Percentiles rank a stretch among this genome's conserved stretches.
These are phyloP conservation scores for Chionis minor DNA, from an alignment of 2,113 vertebrate genomes.

Conservation along the genomic window DNA sequence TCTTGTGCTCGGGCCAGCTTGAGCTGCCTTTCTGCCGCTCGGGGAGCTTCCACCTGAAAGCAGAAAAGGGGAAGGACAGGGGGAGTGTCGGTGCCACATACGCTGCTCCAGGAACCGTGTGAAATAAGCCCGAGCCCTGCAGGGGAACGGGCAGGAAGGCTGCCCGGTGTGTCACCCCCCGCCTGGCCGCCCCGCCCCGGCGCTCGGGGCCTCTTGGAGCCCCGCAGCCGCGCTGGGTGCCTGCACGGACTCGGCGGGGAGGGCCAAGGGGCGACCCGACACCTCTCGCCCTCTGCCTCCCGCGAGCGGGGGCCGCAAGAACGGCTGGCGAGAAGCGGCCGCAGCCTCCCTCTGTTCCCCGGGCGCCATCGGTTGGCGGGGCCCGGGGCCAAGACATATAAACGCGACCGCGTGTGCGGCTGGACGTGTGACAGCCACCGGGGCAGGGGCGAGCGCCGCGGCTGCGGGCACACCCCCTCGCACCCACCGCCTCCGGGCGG, in stretches of 20 bases:
- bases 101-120: background rate
- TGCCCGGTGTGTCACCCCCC: background rate
- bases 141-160: background rate
- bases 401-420: conserved; percentile 28
- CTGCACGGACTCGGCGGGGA: background rate
- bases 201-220: background rate
- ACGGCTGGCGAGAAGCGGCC: background rate
- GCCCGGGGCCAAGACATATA: conserved; percentile 41
- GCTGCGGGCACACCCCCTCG: background rate
- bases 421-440: conserved; percentile 18
- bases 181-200: background rate
- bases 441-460: background rate
- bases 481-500: background rate
- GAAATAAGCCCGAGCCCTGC: background rate
- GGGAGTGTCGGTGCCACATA: background rate
- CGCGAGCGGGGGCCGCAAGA: background rate
- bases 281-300: background rate
- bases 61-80: background rate
- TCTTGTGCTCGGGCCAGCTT: background rate
- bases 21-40: background rate
- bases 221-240: background rate
- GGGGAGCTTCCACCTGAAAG: background rate
- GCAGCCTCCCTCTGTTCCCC: background rate
- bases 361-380: background rate
- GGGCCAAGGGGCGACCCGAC: background rate